These are phyloP conservation scores for Dolichopus griseipennis DNA, from an alignment of 2,888 invertebrate genomes.

Conservation along the genomic window DNA sequence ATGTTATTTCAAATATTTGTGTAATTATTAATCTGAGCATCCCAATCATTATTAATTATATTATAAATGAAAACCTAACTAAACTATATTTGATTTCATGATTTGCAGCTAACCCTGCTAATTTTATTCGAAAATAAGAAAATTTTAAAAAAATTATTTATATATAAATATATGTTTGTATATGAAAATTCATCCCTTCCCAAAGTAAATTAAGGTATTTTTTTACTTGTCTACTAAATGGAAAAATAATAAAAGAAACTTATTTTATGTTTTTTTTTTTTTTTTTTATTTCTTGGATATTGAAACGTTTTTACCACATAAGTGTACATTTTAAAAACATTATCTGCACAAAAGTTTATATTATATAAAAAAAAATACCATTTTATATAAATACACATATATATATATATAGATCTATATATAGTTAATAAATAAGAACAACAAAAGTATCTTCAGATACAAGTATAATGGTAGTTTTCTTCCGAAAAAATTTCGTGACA, in stretches of 20 bases:
- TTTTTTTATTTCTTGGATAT: not conserved
- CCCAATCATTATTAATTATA: too few species aligned
- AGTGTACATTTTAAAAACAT: slow-evolving; percentile 6
- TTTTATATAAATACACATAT: not conserved
- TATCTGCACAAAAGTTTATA: slow-evolving; percentile 1
- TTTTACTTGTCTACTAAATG: not conserved
- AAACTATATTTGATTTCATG: too few species aligned
- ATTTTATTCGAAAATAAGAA: too few species aligned
- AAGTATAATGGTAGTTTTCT: slow-evolving; percentile 1
- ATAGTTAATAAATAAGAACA: not conserved
- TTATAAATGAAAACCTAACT: too few species aligned
- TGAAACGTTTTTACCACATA: not conserved
- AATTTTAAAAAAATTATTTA: too few species aligned
- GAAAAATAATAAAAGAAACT: not conserved
- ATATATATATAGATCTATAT: not conserved
- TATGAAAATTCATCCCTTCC: too few species aligned
- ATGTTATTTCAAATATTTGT: too few species aligned
- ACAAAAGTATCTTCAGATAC: not conserved
- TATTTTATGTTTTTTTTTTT: not conserved
- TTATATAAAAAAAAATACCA: not conserved
- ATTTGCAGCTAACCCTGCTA: too few species aligned
- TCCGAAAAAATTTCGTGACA: slow-evolving; percentile 1
- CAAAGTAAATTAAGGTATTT: too few species aligned
- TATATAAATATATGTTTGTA: too few species aligned
- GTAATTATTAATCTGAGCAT: too few species aligned